A percentile compares a stretch with the other conserved stretches of the same genome.
Conservation (phyloP, 1,140 invertebrate genomes). For the Sipha flava region DNA sequence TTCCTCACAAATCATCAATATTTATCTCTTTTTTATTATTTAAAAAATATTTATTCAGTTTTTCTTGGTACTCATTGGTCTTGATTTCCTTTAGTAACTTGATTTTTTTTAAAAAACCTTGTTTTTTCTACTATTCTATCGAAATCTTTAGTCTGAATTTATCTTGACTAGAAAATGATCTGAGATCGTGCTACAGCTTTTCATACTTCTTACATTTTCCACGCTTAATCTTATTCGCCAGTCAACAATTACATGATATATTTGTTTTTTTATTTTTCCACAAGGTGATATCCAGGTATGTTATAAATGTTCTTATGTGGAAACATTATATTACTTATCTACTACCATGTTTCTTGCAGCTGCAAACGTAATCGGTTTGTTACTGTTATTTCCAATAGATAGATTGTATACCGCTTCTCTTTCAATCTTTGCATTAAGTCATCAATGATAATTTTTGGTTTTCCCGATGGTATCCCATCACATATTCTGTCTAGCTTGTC, state of each 20-base stretch:
- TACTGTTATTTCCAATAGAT: too few species aligned
- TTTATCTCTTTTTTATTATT: too few species aligned
- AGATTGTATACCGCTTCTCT: too few species aligned
- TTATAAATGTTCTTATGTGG: too few species aligned
- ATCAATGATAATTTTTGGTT: too few species aligned
- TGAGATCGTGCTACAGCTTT: neutral
- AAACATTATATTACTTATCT: too few species aligned
- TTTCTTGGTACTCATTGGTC: neutral
- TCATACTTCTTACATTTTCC: neutral
- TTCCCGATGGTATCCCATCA: too few species aligned
- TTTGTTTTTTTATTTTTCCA: neutral
- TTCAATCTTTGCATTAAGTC: too few species aligned
- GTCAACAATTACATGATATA: neutral
- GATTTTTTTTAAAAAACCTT: neutral
- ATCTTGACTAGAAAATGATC: neutral
- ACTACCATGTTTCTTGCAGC: too few species aligned
- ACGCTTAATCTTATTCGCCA: neutral
- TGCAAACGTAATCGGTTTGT: too few species aligned
- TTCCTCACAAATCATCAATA: neutral
- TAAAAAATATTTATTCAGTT: neutral
- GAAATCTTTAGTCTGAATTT: neutral
- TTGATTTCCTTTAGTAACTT: neutral
- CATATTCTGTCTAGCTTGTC: too few species aligned
- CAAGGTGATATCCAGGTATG: too few species aligned
- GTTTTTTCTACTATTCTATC: neutral